Evolutionary conservation across 2,113 vertebrate species (phyloP).

Genomic region (Phocoena sinus): DNA sequence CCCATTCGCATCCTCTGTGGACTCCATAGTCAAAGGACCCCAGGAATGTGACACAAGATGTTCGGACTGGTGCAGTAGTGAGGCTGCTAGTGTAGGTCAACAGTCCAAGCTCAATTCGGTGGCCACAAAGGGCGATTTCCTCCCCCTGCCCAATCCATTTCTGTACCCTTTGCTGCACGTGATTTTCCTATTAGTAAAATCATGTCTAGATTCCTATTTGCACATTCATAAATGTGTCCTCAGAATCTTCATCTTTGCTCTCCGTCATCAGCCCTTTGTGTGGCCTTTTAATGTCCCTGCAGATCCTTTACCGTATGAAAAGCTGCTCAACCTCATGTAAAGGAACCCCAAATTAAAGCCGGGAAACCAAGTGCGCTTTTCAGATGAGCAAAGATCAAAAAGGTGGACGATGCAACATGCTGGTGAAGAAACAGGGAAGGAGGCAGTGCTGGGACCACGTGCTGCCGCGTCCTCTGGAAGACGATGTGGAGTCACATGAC

Average conservation of each 20-base stretch:
- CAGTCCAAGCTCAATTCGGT: rapidly evolving
- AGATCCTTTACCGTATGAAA: not conserved
- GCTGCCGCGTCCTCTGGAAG: rapidly evolving
- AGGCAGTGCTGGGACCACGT: rapidly evolving
- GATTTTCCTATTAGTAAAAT: not conserved
- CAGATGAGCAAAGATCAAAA: not conserved
- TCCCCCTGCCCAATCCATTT: rapidly evolving
- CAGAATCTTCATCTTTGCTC: not conserved
- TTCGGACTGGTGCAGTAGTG: rapidly evolving
- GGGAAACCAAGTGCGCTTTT: not conserved
- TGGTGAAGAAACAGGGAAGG: rapidly evolving
- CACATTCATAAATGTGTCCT: too few relatives aligned
- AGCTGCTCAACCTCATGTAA: not conserved
- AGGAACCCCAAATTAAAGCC: not conserved
- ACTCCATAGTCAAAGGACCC: not conserved
- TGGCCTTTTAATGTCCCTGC: not conserved
- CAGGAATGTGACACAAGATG: rapidly evolving
- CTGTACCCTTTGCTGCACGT: not conserved
- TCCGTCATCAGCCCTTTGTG: not conserved
- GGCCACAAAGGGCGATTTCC: not conserved
- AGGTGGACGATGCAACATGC: rapidly evolving
- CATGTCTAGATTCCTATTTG: too few relatives aligned
- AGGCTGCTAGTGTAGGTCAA: rapidly evolving
- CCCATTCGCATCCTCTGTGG: not conserved
- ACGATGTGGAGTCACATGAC: rapidly evolving